These are phyloP conservation scores for Leptopilina clavipes DNA, from an alignment of 1,140 invertebrate genomes.

Conservation along the genomic window DNA sequence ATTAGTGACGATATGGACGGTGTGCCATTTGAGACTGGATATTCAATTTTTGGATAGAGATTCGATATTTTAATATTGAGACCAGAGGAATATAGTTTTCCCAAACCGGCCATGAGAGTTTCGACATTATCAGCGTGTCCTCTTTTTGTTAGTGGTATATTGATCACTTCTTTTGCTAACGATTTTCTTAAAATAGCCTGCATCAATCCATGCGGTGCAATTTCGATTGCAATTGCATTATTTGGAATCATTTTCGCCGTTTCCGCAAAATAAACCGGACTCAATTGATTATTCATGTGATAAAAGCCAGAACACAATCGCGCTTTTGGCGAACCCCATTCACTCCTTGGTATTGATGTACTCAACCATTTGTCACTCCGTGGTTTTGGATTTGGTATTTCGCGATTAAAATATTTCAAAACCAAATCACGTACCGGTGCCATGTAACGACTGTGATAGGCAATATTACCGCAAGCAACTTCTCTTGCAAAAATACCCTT, in stretches of 20 bases:
- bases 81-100: conserved; percentile 80
- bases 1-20: conserved; percentile 80
- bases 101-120: conserved; percentile 82
- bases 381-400: conserved; percentile 77
- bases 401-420: conserved; percentile 80
- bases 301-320: conserved; percentile 81
- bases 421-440: conserved; percentile 77
- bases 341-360: conserved; percentile 83
- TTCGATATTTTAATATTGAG: conserved; percentile 76
- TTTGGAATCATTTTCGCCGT: conserved; percentile 80
- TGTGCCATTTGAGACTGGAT: conserved; percentile 81
- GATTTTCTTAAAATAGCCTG: conserved; percentile 77
- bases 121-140: conserved; percentile 80
- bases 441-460: conserved; percentile 84
- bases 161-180: conserved; percentile 59
- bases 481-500: conserved; percentile 87
- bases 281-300: conserved; percentile 10
- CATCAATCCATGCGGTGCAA: conserved; percentile 77
- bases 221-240: conserved; percentile 83
- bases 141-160: conserved; percentile 86
- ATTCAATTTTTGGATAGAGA: conserved; percentile 77
- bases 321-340: conserved; percentile 82
- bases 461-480: conserved; percentile 87
- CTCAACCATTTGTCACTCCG: conserved; percentile 87
- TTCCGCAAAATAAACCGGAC: not conserved